Base-by-base conservation (phyloP, 2,113 vertebrate genomes). In the Microcebus murinus region DNA sequence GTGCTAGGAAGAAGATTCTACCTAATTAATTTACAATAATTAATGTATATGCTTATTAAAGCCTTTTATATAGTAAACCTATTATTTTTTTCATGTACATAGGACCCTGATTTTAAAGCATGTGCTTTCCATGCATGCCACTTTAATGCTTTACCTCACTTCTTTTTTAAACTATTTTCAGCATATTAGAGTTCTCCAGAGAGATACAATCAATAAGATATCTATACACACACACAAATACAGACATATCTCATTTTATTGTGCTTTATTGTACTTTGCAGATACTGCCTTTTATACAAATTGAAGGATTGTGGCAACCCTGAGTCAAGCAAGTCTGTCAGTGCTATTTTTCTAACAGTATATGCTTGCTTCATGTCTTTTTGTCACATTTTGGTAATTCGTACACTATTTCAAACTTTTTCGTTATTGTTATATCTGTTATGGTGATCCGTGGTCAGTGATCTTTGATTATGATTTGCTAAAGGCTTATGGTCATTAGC, bases 11-110 rank as follows among this genome's bases (percentile, higher is more conserved):
- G 21, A 81, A 39, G 42, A 73, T 84, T 87, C 15, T 63, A 87
- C 65, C 65, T 95, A 70, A 52, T 91, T 85, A 88, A 74, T 93
- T 48, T 95, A 70, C 3, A 52, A 88, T 85, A 85, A 74, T 93
- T 96, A 42, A 23, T 76, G 34, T 50, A 23, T 76, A 45, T 77
- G 3, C 55, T 11, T 82, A 14, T 52, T 76, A 88, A 91, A 91
- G 27, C 10, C 25, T 88, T 87, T 11, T 85, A 29, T 70, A 6
- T 87, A 77, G 13, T 92, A 59, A 76, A 36, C 21, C 39, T 81
- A 8, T 61, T 81, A 25, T 61, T 55, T 76, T 68, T 82, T 74
- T 13, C 27, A 65, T 94, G 45, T 9, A 67, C 29, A 76, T 23
- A 50, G 73, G 79, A 94, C 31, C 67, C 42, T 71, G 52, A 73